phyloP scores from a whole-genome alignment of 2,113 vertebrate genomes.

The Choloepus hoffmanni region DNA sequence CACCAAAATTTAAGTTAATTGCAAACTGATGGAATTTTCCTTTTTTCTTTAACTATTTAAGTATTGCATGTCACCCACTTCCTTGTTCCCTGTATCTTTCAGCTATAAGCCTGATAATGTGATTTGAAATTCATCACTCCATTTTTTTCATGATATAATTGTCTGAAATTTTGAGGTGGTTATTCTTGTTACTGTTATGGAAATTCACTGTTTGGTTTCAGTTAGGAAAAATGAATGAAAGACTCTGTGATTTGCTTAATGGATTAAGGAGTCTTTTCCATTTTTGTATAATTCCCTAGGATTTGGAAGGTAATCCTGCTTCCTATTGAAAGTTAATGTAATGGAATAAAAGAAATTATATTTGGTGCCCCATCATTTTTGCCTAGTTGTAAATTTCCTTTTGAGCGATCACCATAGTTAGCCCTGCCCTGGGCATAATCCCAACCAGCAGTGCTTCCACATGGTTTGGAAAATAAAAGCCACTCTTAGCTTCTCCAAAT shows the following conservation, averaged over 20 bases:
- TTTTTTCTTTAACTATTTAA: constrained; percentile 65
- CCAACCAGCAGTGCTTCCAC: too few species aligned
- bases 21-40: constrained; percentile 43
- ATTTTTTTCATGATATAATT: constrained; percentile 57
- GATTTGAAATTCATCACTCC: constrained; percentile 56
- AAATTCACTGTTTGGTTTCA: not conserved
- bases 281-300: constrained; percentile 50
- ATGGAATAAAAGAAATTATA: too few species aligned
- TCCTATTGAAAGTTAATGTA: not conserved
- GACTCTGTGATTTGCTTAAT: constrained; percentile 48
- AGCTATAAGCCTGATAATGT: constrained; percentile 57
- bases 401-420: too few species aligned
- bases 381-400: too few species aligned
- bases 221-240: constrained; percentile 65
- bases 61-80: constrained; percentile 25
- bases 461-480: too few species aligned
- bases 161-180: not conserved
- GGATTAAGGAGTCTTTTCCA: not conserved
- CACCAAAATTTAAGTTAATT: constrained; percentile 76
- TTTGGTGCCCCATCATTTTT: too few species aligned
- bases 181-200: constrained; percentile 66
- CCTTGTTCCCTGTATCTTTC: constrained; percentile 55
- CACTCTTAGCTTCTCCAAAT: too few species aligned
- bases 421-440: too few species aligned
- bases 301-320: constrained; percentile 1